Evolutionary conservation across 2,888 invertebrate species (phyloP).

Genomic region (Steinernema hermaphroditum): DNA sequence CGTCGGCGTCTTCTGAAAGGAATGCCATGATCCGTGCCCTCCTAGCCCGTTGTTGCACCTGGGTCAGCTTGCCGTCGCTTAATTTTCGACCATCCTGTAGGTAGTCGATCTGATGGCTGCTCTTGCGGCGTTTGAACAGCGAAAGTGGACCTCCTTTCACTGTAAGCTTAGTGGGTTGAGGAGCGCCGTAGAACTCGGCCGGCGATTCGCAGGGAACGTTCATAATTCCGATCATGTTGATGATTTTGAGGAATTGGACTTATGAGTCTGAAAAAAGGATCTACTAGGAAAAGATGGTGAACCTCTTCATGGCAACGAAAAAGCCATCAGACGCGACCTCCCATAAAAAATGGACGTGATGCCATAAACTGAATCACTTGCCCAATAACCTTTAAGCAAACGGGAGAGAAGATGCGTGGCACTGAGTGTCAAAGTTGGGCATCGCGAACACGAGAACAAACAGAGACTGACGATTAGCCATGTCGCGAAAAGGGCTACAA

Average conservation of each 20-base stretch:
- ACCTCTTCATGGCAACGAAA: background rate
- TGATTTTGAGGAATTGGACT: background rate
- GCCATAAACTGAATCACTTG: constrained; percentile 16
- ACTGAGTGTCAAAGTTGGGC: background rate
- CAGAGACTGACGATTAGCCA: too few species aligned
- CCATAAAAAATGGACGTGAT: background rate
- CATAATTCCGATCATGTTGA: constrained; percentile 60
- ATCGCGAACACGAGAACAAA: too few species aligned
- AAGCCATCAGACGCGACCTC: constrained; percentile 10
- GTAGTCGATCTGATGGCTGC: constrained; percentile 52
- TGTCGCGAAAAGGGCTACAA: background rate
- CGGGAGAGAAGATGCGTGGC: background rate
- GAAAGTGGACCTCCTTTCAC: constrained; percentile 31
- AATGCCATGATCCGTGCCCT: background rate
- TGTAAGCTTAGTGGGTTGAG: constrained; percentile 22
- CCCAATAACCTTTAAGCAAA: background rate
- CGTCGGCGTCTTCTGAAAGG: constrained; percentile 41
- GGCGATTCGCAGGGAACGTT: constrained; percentile 61
- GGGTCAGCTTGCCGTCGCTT: constrained; percentile 41
- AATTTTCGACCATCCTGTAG: constrained; percentile 56
- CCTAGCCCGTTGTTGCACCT: constrained; percentile 33
- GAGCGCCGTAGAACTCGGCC: constrained; percentile 58
- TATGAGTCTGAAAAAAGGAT: background rate
- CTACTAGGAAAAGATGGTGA: too few species aligned
- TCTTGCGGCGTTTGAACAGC: constrained; percentile 46